Percentiles rank a stretch among this genome's conserved stretches.
These are phyloP conservation scores for Copidosoma floridanum DNA, from an alignment of 1,140 invertebrate species.

Conservation along the genomic window DNA sequence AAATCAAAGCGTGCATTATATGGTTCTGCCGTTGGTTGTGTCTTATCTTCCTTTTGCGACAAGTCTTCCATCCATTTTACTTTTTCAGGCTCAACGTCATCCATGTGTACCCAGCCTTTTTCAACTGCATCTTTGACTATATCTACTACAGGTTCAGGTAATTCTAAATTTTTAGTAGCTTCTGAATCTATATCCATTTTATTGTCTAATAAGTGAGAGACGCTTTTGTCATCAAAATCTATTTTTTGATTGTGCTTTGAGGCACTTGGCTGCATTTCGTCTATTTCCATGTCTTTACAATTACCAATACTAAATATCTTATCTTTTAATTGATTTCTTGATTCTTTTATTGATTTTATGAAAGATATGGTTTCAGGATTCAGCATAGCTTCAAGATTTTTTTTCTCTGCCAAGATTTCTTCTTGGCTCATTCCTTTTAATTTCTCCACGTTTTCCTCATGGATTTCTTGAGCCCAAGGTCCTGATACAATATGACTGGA, in stretches of 20 bases:
- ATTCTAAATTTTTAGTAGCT: slow-evolving; percentile 16
- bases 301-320: background rate
- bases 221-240: background rate
- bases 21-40: slow-evolving; percentile 51
- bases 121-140: slow-evolving; percentile 62
- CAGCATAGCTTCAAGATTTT: slow-evolving; percentile 64
- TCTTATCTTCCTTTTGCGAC: slow-evolving; percentile 41
- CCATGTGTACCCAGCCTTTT: slow-evolving; percentile 79
- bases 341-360: slow-evolving; percentile 61
- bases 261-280: background rate
- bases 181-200: background rate
- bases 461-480: slow-evolving; percentile 59
- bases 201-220: too few relatives aligned
- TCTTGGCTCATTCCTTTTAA: slow-evolving; percentile 69
- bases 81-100: slow-evolving; percentile 78
- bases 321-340: slow-evolving; percentile 32
- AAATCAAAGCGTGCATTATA: slow-evolving; percentile 73
- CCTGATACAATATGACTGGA: slow-evolving; percentile 30
- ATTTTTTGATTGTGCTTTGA: background rate
- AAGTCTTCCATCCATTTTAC: slow-evolving; percentile 80
- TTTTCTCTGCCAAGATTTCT: slow-evolving; percentile 74
- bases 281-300: background rate
- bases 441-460: slow-evolving; percentile 70
- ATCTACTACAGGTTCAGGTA: slow-evolving; percentile 58
- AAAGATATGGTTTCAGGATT: slow-evolving; percentile 68